phyloP scores from a whole-genome alignment of 1,140 invertebrate species.

The Neomicropteryx cornuta region DNA sequence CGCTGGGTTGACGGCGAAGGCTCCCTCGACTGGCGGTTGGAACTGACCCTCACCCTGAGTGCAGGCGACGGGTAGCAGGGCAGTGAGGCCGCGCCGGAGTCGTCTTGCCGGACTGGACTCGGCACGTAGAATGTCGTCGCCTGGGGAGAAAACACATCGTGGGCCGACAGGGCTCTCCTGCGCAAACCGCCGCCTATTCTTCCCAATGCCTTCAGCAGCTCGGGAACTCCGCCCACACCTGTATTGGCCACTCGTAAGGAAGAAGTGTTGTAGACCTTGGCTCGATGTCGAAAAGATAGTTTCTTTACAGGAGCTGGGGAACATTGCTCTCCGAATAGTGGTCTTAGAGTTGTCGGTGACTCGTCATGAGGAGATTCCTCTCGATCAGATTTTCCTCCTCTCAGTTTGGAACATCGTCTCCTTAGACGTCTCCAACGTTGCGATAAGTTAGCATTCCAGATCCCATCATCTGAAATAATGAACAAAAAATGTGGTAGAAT shows the following conservation, averaged over 20 bases:
- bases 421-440: constrained; percentile 60
- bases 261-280: constrained; percentile 46
- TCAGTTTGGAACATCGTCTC: constrained; percentile 51
- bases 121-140: constrained; percentile 58
- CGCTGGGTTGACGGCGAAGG: constrained; percentile 26
- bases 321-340: constrained; percentile 26
- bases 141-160: constrained; percentile 46
- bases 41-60: constrained; percentile 19
- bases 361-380: constrained; percentile 36
- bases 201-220: constrained; percentile 51
- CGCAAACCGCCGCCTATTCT: constrained; percentile 54
- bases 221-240: constrained; percentile 47
- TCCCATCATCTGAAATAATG: constrained; percentile 49
- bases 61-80: constrained; percentile 16
- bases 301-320: constrained; percentile 32
- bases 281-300: constrained; percentile 35
- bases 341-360: constrained; percentile 36
- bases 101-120: constrained; percentile 33
- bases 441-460: constrained; percentile 61
- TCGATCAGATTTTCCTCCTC: constrained; percentile 38
- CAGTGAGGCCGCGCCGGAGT: constrained; percentile 18
- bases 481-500: constrained; percentile 8
- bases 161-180: constrained; percentile 50
- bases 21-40: constrained; percentile 10
- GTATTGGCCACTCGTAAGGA: constrained; percentile 49